phyloP scores from a whole-genome alignment of 2,888 invertebrate species.

The Cantharis flavilabris region DNA sequence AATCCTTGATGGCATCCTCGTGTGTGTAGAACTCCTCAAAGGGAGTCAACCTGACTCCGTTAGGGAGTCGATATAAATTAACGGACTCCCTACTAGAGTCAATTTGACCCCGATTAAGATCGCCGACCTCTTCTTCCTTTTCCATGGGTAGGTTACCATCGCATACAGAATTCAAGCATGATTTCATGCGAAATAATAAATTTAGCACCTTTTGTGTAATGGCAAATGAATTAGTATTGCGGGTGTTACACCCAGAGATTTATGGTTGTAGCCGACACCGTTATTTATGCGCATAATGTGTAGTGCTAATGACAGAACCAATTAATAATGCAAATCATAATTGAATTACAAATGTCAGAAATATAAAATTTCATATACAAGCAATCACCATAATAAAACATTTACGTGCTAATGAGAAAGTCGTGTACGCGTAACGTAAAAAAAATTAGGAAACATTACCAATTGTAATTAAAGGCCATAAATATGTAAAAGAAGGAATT shows the following conservation, averaged over 20 bases:
- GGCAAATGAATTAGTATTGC: neutral
- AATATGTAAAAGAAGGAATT: neutral
- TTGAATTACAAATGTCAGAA: neutral
- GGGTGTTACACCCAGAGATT: neutral
- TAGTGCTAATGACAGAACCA: neutral
- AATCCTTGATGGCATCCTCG: constrained; percentile 4
- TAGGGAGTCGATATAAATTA: constrained; percentile 88
- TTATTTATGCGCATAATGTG: neutral
- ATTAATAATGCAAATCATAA: neutral
- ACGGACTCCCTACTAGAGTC: constrained; percentile 99
- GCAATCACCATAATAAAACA: neutral
- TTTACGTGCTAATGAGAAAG: neutral
- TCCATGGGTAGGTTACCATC: constrained; percentile 1
- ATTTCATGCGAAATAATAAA: neutral
- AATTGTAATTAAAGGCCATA: neutral
- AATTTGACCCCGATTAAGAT: constrained; percentile 90
- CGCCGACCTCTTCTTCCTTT: constrained; percentile 32
- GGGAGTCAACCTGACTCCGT: constrained; percentile 97
- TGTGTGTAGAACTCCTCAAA: constrained; percentile 66
- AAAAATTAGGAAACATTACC: neutral
- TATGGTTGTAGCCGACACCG: neutral
- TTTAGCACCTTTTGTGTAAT: neutral
- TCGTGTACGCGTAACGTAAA: neutral
- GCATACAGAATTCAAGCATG: neutral
- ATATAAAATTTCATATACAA: neutral